Evolutionary conservation across 2,888 invertebrate species (phyloP).

Genomic region (Dichetophora obliterata): DNA sequence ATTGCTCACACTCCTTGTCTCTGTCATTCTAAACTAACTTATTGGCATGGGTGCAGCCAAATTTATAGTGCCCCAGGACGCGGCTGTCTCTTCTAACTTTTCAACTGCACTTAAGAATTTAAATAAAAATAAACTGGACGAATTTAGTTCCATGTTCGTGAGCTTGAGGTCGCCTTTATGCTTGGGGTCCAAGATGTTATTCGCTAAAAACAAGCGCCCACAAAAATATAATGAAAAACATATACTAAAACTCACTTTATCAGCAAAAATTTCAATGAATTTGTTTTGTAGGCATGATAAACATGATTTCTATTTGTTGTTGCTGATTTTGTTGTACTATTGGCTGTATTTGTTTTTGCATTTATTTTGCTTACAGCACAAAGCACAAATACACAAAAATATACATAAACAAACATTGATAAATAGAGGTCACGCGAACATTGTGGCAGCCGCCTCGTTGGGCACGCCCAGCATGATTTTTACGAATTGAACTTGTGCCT

Average conservation of each 20-base stretch:
- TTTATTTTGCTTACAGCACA: not conserved
- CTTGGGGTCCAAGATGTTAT: not conserved
- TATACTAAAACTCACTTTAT: not conserved
- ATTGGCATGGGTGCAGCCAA: not conserved
- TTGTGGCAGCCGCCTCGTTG: no score
- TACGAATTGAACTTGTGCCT: no score
- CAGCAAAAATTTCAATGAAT: not conserved
- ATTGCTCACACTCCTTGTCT: no score
- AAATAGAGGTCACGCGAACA: not conserved
- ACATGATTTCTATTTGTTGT: conserved; percentile 36
- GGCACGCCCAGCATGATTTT: no score
- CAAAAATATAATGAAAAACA: not conserved
- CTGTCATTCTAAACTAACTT: no score
- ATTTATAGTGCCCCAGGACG: not conserved
- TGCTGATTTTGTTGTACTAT: not conserved
- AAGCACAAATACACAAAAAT: conserved; percentile 22
- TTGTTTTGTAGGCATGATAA: not conserved
- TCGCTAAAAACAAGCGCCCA: not conserved
- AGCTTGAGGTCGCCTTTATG: not conserved
- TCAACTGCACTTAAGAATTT: not conserved
- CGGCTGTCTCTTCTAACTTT: not conserved
- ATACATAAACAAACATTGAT: not conserved
- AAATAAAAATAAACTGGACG: not conserved
- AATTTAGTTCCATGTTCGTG: not conserved
- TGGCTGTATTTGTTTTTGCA: conserved; percentile 25